phyloP scores from a whole-genome alignment of 2,113 vertebrate genomes.

The Megalops atlanticus region DNA sequence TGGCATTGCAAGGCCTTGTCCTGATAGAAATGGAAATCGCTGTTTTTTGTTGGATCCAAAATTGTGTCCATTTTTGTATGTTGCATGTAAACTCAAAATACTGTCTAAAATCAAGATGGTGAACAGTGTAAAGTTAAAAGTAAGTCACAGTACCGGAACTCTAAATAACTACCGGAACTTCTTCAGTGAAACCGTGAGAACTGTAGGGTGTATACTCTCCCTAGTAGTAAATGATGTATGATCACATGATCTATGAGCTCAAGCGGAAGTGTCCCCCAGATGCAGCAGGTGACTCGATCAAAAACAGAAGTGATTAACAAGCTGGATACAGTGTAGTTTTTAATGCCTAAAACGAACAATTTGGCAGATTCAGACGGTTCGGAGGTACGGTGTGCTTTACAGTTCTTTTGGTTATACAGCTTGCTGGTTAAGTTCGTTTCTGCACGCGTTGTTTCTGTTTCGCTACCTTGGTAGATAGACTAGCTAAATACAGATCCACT shows the following conservation, averaged over 20 bases:
- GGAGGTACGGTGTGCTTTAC: neutral
- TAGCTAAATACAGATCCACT: neutral
- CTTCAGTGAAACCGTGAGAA: neutral
- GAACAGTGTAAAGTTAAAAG: no score
- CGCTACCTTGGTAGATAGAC: neutral
- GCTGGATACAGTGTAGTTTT: neutral
- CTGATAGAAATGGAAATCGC: no score
- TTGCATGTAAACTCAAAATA: no score
- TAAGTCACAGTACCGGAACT: no score
- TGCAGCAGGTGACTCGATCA: neutral
- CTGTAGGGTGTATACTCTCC: neutral
- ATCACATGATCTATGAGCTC: neutral
- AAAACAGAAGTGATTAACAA: conserved; percentile 9
- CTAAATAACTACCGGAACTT: no score
- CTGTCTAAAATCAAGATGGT: no score
- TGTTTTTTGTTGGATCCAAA: no score
- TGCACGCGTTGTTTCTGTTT: no score
- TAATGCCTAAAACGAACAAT: neutral
- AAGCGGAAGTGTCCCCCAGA: neutral
- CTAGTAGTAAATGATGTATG: neutral
- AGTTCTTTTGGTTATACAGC: neutral
- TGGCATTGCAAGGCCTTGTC: no score
- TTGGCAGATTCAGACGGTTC: neutral
- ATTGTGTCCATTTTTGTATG: no score
- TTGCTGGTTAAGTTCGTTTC: neutral